Percentiles rank a stretch among this genome's conserved stretches.
Conservation (phyloP, 2,888 invertebrate genomes). For the Acleris sparsana region DNA sequence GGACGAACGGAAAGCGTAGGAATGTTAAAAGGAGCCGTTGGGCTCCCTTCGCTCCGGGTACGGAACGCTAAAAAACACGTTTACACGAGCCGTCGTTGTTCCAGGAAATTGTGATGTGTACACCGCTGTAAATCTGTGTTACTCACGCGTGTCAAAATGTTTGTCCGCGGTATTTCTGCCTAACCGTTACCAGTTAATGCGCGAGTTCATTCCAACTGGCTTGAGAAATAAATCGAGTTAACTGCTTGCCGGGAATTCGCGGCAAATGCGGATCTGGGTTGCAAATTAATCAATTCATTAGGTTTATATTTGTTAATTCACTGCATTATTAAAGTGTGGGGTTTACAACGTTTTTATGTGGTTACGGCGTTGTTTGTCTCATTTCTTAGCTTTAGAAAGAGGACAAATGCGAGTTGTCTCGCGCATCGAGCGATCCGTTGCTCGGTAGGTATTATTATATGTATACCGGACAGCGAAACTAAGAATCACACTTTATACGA, state of each 20-base stretch:
- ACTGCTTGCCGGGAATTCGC: slow-evolving; percentile 17
- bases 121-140: slow-evolving; percentile 47
- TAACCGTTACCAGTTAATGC: slow-evolving; percentile 22
- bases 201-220: slow-evolving; percentile 14
- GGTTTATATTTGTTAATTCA: slow-evolving; percentile 14
- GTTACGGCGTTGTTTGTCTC: too few relatives aligned
- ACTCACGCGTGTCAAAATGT: slow-evolving; percentile 48
- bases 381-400: too few relatives aligned
- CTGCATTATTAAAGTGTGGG: not conserved
- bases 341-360: too few relatives aligned
- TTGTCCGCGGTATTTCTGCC: slow-evolving; percentile 40
- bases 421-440: too few relatives aligned
- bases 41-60: too few relatives aligned
- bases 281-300: slow-evolving; percentile 14
- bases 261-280: slow-evolving; percentile 17
- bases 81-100: slow-evolving; percentile 23
- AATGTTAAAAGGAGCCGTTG: too few relatives aligned
- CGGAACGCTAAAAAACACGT: slow-evolving; percentile 4
- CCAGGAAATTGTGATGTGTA: slow-evolving; percentile 34
- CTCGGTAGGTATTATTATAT: too few relatives aligned
- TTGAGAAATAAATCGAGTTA: slow-evolving; percentile 27
- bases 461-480: too few relatives aligned
- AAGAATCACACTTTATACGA: too few relatives aligned
- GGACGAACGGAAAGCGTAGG: too few relatives aligned
- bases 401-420: too few relatives aligned